phyloP scores from a whole-genome alignment of 2,888 invertebrate species.

The Sclerodermus sp. region DNA sequence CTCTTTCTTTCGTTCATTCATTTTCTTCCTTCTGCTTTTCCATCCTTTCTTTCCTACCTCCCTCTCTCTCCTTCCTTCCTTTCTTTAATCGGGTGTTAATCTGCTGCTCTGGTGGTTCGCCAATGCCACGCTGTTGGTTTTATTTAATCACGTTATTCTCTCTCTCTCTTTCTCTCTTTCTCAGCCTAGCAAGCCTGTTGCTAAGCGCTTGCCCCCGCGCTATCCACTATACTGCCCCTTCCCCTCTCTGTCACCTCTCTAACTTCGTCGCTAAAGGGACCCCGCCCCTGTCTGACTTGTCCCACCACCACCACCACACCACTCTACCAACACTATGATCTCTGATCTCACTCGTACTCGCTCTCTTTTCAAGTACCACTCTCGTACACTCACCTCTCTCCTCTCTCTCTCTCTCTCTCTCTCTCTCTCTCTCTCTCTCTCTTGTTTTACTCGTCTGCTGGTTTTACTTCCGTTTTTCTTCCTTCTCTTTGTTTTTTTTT shows the following conservation, averaged over 20 bases:
- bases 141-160: slow-evolving; percentile 50
- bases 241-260: slow-evolving; percentile 37
- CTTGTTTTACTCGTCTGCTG: background rate
- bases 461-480: slow-evolving; percentile 9
- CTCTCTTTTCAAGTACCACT: slow-evolving; percentile 19
- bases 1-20: no score
- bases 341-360: slow-evolving; percentile 16
- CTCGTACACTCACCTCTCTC: slow-evolving; percentile 24
- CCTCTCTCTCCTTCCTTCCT: slow-evolving; percentile 5
- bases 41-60: no score
- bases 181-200: slow-evolving; percentile 52
- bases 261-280: no score
- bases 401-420: slow-evolving; percentile 6
- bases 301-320: slow-evolving; percentile 15
- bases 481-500: slow-evolving; percentile 1
- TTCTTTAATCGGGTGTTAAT: background rate
- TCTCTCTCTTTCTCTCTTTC: no score
- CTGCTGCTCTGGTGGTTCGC: slow-evolving; percentile 8
- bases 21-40: no score
- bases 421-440: slow-evolving; percentile 5
- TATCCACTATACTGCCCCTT: slow-evolving; percentile 22
- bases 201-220: slow-evolving; percentile 52
- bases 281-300: slow-evolving; percentile 40
- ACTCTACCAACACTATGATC: background rate
- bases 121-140: slow-evolving; percentile 51